Evolutionary conservation across 1,140 invertebrate species (phyloP), one percentile per base, ranked within the genome.

Genomic region (Drosophila nebulosa): DNA sequence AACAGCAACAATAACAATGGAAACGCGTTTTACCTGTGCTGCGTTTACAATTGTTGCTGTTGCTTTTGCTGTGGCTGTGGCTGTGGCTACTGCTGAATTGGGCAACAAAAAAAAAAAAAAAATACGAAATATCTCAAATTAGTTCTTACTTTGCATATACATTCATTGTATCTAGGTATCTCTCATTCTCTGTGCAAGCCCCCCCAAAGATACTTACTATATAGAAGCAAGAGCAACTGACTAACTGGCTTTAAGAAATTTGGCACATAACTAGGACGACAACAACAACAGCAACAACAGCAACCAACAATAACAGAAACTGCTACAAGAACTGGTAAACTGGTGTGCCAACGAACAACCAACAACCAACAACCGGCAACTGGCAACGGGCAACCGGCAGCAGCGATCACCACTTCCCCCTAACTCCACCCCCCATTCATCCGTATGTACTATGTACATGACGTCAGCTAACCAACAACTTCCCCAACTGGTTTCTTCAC

Each of bases 261-360:
- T 88, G 81, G 81, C 81, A 74, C 64, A 81, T 85, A 85, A 85
- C 80, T 85, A 85, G 80, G 80, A 85, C 80, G 73, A 81, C 77
- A 74, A 78, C 71, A 65, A 65, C 74, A 50, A 58, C 67, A 42
- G 51, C 36, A 65, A 66, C 36, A 51, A 52, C 70, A 78, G 39
- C 35, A 42, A 39, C 63, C 36, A 51, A 52, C 70, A 78, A 51
- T 42, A 42, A 39, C 63, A 71, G 30, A 32, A 32, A 77, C 71
- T 69, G 77, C 80, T 73, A 58, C 69, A 80, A 86, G 81, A 86
- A 84, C 80, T 86, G 81, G 81, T 81, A 86, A 86, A 78, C 70
- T 80, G 84, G 77, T 63, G 56, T 74, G 70, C 71, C 71, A 64
- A 64, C 62, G 27, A 36, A 36, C 6, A 42, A 42, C 62, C 71